Conservation (phyloP, 2,113 vertebrate species). For the Charadrius vociferus region DNA sequence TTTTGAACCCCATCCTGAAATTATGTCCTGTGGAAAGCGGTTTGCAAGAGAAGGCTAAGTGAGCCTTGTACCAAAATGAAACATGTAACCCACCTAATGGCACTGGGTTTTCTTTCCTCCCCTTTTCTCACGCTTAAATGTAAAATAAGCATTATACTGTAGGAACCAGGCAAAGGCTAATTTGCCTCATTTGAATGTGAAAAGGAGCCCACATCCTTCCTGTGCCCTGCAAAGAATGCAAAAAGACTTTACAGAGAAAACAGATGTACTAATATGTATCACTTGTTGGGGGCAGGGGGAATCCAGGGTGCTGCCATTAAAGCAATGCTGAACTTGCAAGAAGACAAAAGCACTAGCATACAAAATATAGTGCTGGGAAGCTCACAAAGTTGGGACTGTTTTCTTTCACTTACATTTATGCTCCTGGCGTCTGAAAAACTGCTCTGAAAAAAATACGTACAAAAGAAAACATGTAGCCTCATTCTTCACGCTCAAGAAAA, state of each 20-base stretch:
- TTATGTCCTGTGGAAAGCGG: neutral
- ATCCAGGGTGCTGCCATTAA: conserved; percentile 15
- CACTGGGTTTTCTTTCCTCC: conserved; percentile 12
- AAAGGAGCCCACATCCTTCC: conserved; percentile 81
- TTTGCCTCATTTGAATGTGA: conserved; percentile 77
- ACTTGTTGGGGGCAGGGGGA: conserved; percentile 53
- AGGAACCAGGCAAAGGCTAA: conserved; percentile 48
- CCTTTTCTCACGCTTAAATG: conserved; percentile 59
- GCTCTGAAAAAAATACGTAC: neutral
- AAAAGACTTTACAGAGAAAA: conserved; percentile 74
- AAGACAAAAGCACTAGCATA: conserved; percentile 1
- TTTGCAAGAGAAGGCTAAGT: neutral
- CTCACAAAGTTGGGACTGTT: neutral
- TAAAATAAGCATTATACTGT: conserved; percentile 59
- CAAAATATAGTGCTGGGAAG: neutral
- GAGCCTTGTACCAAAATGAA: neutral
- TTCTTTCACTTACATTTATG: conserved; percentile 17
- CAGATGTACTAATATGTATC: conserved; percentile 65
- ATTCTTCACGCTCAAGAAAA: neutral
- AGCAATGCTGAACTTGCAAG: conserved; percentile 23
- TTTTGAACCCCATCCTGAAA: neutral
- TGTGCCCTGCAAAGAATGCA: conserved; percentile 73
- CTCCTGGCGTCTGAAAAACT: neutral
- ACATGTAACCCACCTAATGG: neutral
- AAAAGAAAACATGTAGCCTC: neutral